Evolutionary conservation across 2,888 invertebrate species (phyloP).

Genomic region (Dolomedes plantarius): DNA sequence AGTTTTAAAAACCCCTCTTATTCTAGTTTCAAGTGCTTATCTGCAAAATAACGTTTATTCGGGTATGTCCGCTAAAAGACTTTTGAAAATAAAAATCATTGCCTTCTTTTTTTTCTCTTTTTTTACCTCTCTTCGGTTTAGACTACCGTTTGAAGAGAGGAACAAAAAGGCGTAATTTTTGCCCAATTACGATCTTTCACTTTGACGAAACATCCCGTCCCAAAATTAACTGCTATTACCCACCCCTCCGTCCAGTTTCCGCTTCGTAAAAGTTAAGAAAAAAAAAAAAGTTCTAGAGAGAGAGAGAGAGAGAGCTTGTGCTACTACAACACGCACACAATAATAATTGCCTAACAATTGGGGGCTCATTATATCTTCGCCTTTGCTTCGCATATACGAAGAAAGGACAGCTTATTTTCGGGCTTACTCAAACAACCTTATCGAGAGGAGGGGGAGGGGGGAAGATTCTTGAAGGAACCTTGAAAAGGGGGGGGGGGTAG

Average conservation of each 20-base stretch:
- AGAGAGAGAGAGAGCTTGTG: background rate
- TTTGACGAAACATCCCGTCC: conserved; percentile 32
- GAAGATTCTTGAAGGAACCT: background rate
- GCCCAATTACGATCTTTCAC: conserved; percentile 27
- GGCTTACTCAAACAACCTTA: background rate
- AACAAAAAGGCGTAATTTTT: conserved; percentile 8
- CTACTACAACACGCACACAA: conserved; percentile 49
- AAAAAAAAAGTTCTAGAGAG: background rate
- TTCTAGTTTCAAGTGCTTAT: too few species aligned
- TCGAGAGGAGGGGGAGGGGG: conserved; percentile 6
- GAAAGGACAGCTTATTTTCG: conserved; percentile 46
- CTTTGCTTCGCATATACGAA: conserved; percentile 33
- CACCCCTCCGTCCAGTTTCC: conserved; percentile 51
- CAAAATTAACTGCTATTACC: conserved; percentile 62
- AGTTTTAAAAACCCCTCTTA: too few species aligned
- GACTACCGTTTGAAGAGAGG: conserved; percentile 21
- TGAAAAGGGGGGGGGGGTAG: background rate
- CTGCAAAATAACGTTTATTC: too few species aligned
- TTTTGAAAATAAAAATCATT: too few species aligned
- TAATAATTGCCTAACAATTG: conserved; percentile 67
- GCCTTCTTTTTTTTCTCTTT: background rate
- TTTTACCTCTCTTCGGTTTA: background rate
- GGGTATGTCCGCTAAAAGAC: too few species aligned
- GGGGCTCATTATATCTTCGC: conserved; percentile 45
- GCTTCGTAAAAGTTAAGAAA: conserved; percentile 1